Evolutionary conservation across 2,113 vertebrate species (phyloP), one percentile per base, ranked within the genome.

Genomic region (Podiceps cristatus): DNA sequence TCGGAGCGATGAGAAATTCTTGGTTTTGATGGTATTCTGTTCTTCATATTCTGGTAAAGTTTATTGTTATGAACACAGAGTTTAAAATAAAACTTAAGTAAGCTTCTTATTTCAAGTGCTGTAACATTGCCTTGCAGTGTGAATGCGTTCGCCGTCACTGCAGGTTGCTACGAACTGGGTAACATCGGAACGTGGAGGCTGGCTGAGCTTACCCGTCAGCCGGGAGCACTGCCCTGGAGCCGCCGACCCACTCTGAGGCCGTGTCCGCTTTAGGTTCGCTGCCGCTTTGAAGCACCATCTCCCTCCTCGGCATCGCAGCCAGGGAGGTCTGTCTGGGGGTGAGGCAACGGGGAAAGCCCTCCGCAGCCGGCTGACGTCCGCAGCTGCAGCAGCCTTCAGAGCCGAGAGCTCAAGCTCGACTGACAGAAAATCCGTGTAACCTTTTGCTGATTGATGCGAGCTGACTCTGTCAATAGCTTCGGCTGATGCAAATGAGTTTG

Each of bases 61-160:
- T 93, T 82, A 40, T 56, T 64, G 24, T 60, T 87, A 64, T 0
- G 2, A 84, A 74, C 31, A 9, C 68, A 20, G 56, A 81, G 19
- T 68, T 92, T 84, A 92, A 93, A 86, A 25, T 47, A 45, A 69
- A 69, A 60, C 47, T 69, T 73, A 71, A 77, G 78, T 69, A 83
- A 92, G 35, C 68, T 60, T 68, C 85, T 91, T 88, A 40, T 91
- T 96, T 85, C n/a, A 62, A 60, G 52, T 52, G 44, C 33, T 56
- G 2, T 37, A 35, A 5, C 55, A 49, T 3, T 83, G 49, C 31
- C 71, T 81, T 81, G 40, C 33, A n/a, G 35, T 2, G 9, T 58
- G 71, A 27, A 33, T 25, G 10, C 47, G 18, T 73, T 93, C 72
- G 11, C 44, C 0, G 0, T 31, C 29, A 18, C 1, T n/a, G 84